These are phyloP conservation scores for Xylocampa areola DNA, from an alignment of 2,888 invertebrate genomes.

Conservation along the genomic window DNA sequence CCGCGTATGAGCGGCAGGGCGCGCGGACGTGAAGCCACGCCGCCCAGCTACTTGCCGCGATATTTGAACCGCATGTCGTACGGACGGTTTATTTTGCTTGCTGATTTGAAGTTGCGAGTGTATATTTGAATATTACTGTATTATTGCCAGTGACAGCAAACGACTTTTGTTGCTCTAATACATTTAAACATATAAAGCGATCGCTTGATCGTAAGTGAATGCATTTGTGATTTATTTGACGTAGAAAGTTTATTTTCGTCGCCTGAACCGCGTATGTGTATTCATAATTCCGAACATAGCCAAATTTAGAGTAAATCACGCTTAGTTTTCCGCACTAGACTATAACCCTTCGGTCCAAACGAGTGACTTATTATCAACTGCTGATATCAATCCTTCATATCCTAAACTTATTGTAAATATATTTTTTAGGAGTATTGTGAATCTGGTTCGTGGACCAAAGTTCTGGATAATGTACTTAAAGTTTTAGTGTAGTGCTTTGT, in stretches of 20 bases:
- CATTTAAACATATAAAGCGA: constrained; percentile 37
- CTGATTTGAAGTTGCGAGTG: constrained; percentile 53
- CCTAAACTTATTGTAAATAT: constrained; percentile 58
- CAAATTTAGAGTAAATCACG: constrained; percentile 51
- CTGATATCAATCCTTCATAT: constrained; percentile 76
- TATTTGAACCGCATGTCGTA: constrained; percentile 63
- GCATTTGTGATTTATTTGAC: constrained; percentile 71
- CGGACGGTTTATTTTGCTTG: constrained; percentile 69
- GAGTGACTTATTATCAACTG: constrained; percentile 79
- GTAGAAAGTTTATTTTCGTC: constrained; percentile 77
- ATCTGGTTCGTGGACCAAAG: constrained; percentile 76
- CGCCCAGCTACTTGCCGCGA: constrained; percentile 70
- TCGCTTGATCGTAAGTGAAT: constrained; percentile 67
- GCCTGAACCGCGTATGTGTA: constrained; percentile 62
- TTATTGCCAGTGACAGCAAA: constrained; percentile 33
- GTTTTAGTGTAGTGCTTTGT: constrained; percentile 70
- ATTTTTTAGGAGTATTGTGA: constrained; percentile 51
- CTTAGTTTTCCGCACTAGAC: constrained; percentile 51
- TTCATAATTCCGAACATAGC: constrained; percentile 58
- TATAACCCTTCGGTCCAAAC: constrained; percentile 79
- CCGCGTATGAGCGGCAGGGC: constrained; percentile 84
- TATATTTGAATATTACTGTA: constrained; percentile 44
- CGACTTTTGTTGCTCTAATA: constrained; percentile 44
- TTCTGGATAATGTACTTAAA: constrained; percentile 62
- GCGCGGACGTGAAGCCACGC: constrained; percentile 72